phyloP scores from a whole-genome alignment of 2,797 vertebrate species.

The Tympanoctomys barrerae region DNA sequence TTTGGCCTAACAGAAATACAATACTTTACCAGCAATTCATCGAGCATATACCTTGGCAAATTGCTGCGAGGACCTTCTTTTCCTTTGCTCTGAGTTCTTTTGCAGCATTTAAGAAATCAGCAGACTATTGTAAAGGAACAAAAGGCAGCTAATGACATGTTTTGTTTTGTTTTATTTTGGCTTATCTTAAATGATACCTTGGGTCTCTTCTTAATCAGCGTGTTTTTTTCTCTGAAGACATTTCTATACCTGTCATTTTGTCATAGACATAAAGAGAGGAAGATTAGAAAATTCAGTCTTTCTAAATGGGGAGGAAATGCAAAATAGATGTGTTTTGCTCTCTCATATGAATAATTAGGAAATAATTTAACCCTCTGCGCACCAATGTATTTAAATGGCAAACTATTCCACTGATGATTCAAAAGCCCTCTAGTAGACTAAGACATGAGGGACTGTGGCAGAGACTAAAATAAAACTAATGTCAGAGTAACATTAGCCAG shows the following conservation, averaged over 20 bases:
- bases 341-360: conserved; percentile 25
- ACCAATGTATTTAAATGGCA: neutral
- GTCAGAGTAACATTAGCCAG: neutral
- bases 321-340: conserved; percentile 16
- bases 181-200: conserved; percentile 46
- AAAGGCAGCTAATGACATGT: conserved; percentile 55
- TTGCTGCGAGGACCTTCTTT: neutral
- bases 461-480: neutral
- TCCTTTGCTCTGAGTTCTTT: conserved; percentile 31
- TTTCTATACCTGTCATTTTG: conserved; percentile 69
- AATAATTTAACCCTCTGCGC: conserved; percentile 54
- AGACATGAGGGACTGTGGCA: neutral
- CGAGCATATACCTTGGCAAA: neutral
- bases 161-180: conserved; percentile 3
- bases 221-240: conserved; percentile 6
- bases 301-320: conserved; percentile 54
- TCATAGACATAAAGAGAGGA: conserved; percentile 39
- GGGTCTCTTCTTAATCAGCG: conserved; percentile 26
- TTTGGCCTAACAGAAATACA: conserved; percentile 40
- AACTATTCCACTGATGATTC: neutral
- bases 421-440: neutral
- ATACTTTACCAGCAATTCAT: neutral
- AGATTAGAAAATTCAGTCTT: conserved; percentile 37
- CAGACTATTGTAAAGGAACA: conserved; percentile 65
- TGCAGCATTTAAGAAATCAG: conserved; percentile 59